These are phyloP conservation scores for Heterohyrax brucei DNA, from an alignment of 2,797 vertebrate species.

Conservation along the genomic window DNA sequence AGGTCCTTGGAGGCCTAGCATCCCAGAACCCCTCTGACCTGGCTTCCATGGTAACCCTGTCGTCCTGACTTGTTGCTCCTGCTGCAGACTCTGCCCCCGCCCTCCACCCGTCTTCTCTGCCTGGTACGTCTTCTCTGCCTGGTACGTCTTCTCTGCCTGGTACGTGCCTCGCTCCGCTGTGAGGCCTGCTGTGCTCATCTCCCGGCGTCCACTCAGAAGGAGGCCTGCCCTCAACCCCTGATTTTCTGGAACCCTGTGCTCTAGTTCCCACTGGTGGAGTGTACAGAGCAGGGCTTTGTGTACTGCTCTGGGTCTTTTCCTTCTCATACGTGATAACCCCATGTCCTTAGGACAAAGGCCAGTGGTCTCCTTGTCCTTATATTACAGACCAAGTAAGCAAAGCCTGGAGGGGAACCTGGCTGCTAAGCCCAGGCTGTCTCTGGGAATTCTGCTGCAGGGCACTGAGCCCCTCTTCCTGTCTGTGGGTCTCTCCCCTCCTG, in stretches of 20 bases:
- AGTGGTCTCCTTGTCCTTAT: not conserved
- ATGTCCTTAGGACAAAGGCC: not conserved
- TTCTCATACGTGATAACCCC: not conserved
- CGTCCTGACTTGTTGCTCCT: not conserved
- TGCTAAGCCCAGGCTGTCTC: not conserved
- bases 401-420: not conserved
- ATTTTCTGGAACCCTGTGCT: not conserved
- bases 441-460: rapidly evolving
- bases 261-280: not conserved
- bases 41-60: not conserved
- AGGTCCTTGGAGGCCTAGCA: not conserved
- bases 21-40: not conserved
- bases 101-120: not conserved
- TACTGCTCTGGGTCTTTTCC: not conserved
- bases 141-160: not conserved
- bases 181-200: not conserved
- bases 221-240: not conserved
- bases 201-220: not conserved
- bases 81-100: not conserved
- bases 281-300: not conserved
- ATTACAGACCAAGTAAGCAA: not conserved
- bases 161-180: not conserved
- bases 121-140: too few species aligned
- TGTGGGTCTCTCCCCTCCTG: not conserved
- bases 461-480: not conserved